phyloP scores from a whole-genome alignment of 2,888 invertebrate genomes.

The Platerodrilus igneus region DNA sequence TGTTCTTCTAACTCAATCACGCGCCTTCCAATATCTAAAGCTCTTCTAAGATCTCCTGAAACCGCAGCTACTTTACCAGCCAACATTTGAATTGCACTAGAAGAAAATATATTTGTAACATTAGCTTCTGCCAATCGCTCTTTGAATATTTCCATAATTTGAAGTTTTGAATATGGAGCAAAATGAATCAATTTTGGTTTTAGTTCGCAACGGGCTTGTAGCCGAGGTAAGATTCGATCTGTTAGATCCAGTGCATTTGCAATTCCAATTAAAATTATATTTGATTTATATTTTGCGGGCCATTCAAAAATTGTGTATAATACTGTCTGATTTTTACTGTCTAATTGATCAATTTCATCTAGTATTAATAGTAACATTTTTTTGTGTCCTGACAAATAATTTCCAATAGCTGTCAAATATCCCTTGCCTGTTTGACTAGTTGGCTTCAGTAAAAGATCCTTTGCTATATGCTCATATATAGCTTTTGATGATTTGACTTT shows the following conservation, averaged over 20 bases:
- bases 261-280: conserved; percentile 80
- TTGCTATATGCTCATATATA: conserved; percentile 73
- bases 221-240: conserved; percentile 79
- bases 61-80: conserved; percentile 92
- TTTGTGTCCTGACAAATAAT: conserved; percentile 60
- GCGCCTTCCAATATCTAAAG: conserved; percentile 86
- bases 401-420: conserved; percentile 62
- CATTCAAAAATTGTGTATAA: conserved; percentile 92
- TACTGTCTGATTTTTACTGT: conserved; percentile 76
- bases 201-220: conserved; percentile 71
- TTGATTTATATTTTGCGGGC: conserved; percentile 67
- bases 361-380: conserved; percentile 81
- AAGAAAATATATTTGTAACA: conserved; percentile 66
- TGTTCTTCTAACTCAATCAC: conserved; percentile 78
- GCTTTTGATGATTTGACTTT: conserved; percentile 76
- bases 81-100: conserved; percentile 82
- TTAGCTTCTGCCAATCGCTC: conserved; percentile 68
- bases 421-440: conserved; percentile 62
- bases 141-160: conserved; percentile 82
- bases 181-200: conserved; percentile 82
- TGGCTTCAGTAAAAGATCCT: conserved; percentile 62
- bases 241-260: conserved; percentile 96
- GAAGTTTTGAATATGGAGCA: conserved; percentile 83
- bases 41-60: conserved; percentile 91
- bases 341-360: conserved; percentile 94